Evolutionary conservation across 2,113 vertebrate species (phyloP).

Genomic region (Apistogramma diplotaenia): DNA sequence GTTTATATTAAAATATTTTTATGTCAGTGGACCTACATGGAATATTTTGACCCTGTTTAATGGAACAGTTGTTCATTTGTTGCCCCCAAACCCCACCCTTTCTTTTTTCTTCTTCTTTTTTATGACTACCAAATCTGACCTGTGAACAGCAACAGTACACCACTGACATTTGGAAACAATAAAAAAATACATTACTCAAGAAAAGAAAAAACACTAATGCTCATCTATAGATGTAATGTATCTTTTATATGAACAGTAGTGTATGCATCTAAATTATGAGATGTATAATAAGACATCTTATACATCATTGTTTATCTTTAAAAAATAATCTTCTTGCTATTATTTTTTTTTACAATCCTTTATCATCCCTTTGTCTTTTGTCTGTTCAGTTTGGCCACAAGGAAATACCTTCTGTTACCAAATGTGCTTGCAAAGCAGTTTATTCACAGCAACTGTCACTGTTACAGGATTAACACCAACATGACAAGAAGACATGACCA

Average conservation of each 20-base stretch:
- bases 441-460: constrained; percentile 54
- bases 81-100: background rate
- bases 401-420: background rate
- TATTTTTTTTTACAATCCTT: background rate
- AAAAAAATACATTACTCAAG: background rate
- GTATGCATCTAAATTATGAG: background rate
- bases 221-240: background rate
- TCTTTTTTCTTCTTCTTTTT: background rate
- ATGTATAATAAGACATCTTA: background rate
- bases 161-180: constrained; percentile 14
- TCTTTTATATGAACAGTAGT: background rate
- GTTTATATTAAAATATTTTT: background rate
- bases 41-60: background rate
- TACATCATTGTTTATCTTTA: background rate
- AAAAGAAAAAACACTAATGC: background rate
- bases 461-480: constrained; percentile 56
- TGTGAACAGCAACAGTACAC: constrained; percentile 26
- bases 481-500: constrained; percentile 68
- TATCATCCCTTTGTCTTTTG: background rate
- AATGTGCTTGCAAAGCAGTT: constrained; percentile 28
- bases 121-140: background rate
- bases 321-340: background rate
- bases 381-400: background rate
- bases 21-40: background rate
- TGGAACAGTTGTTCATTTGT: background rate